Evolutionary conservation across 2,888 invertebrate species (phyloP).

Genomic region (Tillus elongatus): DNA sequence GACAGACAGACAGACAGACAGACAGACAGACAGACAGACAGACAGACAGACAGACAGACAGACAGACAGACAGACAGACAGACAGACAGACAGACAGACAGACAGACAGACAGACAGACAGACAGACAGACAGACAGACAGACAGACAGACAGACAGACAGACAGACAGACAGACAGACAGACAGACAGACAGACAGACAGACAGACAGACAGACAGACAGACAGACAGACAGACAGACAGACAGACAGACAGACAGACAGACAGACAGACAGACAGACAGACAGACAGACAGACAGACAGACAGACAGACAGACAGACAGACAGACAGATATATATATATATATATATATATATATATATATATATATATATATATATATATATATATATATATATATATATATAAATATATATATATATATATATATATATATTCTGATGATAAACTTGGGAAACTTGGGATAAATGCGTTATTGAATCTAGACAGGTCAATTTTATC

Average conservation of each 20-base stretch:
- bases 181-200: conserved; percentile 7
- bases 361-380: too few relatives aligned
- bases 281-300: conserved; percentile 10
- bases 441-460: too few relatives aligned
- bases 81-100: conserved; percentile 7
- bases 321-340: too few relatives aligned
- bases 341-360: too few relatives aligned
- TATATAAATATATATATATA: too few relatives aligned
- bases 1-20: conserved; percentile 7
- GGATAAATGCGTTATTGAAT: too few relatives aligned
- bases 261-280: conserved; percentile 10
- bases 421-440: too few relatives aligned
- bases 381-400: too few relatives aligned
- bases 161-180: conserved; percentile 7
- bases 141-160: conserved; percentile 7
- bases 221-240: conserved; percentile 8
- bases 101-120: conserved; percentile 7
- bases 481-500: too few relatives aligned
- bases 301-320: conserved; percentile 10
- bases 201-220: conserved; percentile 7
- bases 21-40: conserved; percentile 7
- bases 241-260: conserved; percentile 10
- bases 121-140: conserved; percentile 7
- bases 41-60: conserved; percentile 7
- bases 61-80: conserved; percentile 7